These are phyloP conservation scores for Luscinia luscinia DNA, from an alignment of 2,797 vertebrate genomes.

Conservation along the genomic window DNA sequence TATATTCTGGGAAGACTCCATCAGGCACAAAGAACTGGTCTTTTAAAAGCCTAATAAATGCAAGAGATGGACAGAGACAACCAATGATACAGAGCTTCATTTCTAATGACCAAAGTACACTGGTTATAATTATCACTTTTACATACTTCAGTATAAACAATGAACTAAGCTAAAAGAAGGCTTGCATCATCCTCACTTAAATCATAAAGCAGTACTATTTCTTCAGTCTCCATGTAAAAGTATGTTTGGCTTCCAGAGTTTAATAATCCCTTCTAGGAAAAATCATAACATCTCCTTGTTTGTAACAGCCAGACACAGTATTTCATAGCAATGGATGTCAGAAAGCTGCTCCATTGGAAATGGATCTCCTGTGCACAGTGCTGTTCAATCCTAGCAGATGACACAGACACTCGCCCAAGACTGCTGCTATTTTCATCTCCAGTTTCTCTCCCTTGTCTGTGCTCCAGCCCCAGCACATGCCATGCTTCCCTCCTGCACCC, in stretches of 20 bases:
- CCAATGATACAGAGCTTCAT: not conserved
- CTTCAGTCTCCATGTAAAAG: not conserved
- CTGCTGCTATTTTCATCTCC: not conserved
- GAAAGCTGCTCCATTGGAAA: not conserved
- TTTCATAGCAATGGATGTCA: not conserved
- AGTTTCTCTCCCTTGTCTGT: not conserved
- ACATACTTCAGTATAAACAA: constrained; percentile 4
- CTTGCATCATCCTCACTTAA: not conserved
- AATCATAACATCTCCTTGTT: not conserved
- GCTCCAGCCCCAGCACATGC: not conserved
- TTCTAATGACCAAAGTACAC: not conserved
- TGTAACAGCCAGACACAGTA: not conserved
- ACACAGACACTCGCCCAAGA: not conserved
- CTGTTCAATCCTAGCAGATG: not conserved
- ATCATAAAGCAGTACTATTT: not conserved
- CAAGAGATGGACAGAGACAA: not conserved
- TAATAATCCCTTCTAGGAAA: not conserved
- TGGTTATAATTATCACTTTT: not conserved
- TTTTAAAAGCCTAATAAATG: not conserved
- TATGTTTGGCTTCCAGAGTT: not conserved
- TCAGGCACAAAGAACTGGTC: not conserved
- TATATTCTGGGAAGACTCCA: not conserved
- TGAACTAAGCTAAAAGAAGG: constrained; percentile 6
- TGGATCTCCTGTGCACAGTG: not conserved
- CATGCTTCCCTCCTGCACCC: not conserved